These are phyloP conservation scores for Mormyrus hasselquistii DNA, from an alignment of 2,797 vertebrate species.

Conservation along the genomic window DNA sequence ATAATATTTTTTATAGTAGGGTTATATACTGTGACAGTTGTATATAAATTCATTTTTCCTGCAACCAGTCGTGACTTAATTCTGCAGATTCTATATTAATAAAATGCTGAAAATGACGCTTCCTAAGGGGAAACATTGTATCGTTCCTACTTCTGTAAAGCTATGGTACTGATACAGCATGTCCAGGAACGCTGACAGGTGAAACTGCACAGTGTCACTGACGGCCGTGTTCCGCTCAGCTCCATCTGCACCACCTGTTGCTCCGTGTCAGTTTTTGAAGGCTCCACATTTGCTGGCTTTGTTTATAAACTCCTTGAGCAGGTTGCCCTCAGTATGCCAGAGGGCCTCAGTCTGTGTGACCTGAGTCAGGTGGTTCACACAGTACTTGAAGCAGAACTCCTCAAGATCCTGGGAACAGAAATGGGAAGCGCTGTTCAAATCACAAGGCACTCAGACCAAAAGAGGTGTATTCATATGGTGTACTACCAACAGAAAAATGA, in stretches of 20 bases:
- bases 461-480: not conserved
- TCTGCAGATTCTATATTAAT: not conserved
- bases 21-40: not conserved
- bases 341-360: constrained; percentile 92
- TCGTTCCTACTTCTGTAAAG: not conserved
- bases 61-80: not conserved
- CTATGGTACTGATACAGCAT: not conserved
- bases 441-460: not conserved
- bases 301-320: constrained; percentile 95
- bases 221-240: not conserved
- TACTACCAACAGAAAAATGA: not conserved
- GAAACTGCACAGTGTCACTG: not conserved
- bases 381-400: constrained; percentile 98
- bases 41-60: not conserved
- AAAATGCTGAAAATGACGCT: not conserved
- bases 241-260: not conserved
- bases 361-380: constrained; percentile 92
- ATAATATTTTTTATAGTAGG: not conserved
- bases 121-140: not conserved
- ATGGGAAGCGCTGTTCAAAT: not conserved
- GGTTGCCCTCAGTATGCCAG: constrained; percentile 89
- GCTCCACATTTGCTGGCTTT: constrained; percentile 93
- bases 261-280: constrained; percentile 82
- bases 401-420: constrained; percentile 79
- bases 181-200: not conserved